Percentiles rank a stretch among this genome's conserved stretches.
Conservation (phyloP, 2,888 invertebrate genomes). For the Drosophila robusta region DNA sequence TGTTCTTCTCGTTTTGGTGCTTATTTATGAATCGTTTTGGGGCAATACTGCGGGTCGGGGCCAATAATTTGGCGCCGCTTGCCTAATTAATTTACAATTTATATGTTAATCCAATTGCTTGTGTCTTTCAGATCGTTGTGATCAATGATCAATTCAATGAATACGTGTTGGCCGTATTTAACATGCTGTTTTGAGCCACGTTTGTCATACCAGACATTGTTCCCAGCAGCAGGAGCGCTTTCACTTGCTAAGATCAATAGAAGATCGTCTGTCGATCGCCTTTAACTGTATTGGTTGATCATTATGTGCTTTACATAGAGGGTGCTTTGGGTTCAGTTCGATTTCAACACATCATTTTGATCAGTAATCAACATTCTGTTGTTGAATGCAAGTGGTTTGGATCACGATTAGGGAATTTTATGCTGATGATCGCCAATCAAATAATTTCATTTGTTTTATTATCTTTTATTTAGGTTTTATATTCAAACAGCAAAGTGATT, state of each 20-base stretch:
- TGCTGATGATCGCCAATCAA: constrained; percentile 15
- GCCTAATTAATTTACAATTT: constrained; percentile 78
- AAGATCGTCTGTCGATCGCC: constrained; percentile 3
- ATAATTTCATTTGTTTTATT: constrained; percentile 1
- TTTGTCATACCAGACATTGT: constrained; percentile 30
- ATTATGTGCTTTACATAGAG: background rate
- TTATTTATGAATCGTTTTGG: constrained; percentile 55
- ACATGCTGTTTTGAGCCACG: constrained; percentile 11
- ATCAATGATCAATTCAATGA: constrained; percentile 47
- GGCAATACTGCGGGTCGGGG: constrained; percentile 54
- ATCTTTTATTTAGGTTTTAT: background rate
- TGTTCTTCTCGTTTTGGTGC: constrained; percentile 30
- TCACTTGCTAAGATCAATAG: constrained; percentile 32
- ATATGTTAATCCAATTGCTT: constrained; percentile 75
- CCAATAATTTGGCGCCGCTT: constrained; percentile 75
- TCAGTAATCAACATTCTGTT: constrained; percentile 13
- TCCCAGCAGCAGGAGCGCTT: constrained; percentile 55
- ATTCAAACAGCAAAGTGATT: constrained; percentile 1
- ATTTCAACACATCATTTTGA: constrained; percentile 36
- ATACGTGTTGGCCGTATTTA: constrained; percentile 10
- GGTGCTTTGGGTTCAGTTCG: background rate
- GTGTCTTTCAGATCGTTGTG: constrained; percentile 32
- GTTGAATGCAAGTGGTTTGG: constrained; percentile 3
- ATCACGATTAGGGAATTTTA: constrained; percentile 24
- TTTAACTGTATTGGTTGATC: background rate